Conservation (phyloP, 2,113 vertebrate species). For the Xiphophorus hellerii region DNA sequence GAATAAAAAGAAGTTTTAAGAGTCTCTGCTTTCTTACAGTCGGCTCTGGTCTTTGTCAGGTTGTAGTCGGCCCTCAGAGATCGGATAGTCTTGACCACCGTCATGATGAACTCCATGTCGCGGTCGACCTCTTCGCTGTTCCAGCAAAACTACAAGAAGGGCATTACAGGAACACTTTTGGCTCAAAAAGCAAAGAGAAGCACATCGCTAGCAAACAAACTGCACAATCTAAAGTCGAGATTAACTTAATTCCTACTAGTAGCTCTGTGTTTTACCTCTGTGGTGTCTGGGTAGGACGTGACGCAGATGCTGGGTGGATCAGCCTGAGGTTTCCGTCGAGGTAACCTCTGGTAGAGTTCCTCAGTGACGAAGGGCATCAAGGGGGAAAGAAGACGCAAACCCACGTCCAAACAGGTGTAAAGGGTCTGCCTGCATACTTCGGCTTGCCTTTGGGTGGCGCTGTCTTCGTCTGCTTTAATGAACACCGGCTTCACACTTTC, state of each 20-base stretch:
- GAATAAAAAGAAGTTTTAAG: background rate
- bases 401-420: conserved; percentile 88
- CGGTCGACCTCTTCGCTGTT: conserved; percentile 82
- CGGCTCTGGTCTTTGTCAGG: conserved; percentile 87
- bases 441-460: conserved; percentile 56
- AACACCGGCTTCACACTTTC: conserved; percentile 90
- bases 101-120: conserved; percentile 84
- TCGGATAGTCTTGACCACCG: conserved; percentile 84
- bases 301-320: conserved; percentile 83
- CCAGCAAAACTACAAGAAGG: conserved; percentile 83
- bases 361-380: conserved; percentile 91
- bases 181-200: background rate
- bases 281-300: conserved; percentile 82
- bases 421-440: conserved; percentile 84
- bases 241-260: background rate
- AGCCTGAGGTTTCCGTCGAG: conserved; percentile 73
- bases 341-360: conserved; percentile 90
- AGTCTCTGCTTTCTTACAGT: conserved; percentile 80
- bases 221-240: background rate
- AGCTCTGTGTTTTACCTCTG: conserved; percentile 76
- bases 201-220: background rate
- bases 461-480: conserved; percentile 67
- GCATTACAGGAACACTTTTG: background rate
- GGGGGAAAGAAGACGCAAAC: conserved; percentile 87
- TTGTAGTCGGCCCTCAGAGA: conserved; percentile 90